These are phyloP conservation scores for Rhimphoctona megacephalus DNA, from an alignment of 2,888 invertebrate genomes.

Conservation along the genomic window DNA sequence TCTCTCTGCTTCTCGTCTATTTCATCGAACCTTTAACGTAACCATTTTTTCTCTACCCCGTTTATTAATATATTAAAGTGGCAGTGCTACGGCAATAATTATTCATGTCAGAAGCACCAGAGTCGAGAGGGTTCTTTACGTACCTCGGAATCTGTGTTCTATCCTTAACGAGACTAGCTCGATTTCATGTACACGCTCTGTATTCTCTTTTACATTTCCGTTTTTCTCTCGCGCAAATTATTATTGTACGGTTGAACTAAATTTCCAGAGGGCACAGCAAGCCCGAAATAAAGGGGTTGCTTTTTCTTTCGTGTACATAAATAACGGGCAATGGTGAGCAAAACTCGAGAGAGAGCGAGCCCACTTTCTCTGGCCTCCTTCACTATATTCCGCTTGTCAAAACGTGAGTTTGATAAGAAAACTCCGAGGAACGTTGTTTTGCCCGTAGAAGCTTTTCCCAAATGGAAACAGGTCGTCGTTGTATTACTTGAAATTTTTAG, in stretches of 20 bases:
- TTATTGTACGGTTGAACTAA: slow-evolving; percentile 26
- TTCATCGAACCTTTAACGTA: slow-evolving; percentile 52
- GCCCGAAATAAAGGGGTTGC: background rate
- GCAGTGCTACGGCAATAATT: slow-evolving; percentile 23
- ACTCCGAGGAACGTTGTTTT: background rate
- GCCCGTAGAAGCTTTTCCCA: slow-evolving; percentile 29
- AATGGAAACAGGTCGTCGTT: slow-evolving; percentile 54
- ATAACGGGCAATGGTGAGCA: background rate
- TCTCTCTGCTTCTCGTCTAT: slow-evolving; percentile 44
- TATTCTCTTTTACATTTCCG: background rate
- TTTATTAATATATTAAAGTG: slow-evolving; percentile 58
- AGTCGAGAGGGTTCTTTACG: slow-evolving; percentile 42
- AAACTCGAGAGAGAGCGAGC: background rate
- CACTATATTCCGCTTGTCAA: slow-evolving; percentile 47
- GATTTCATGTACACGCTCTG: slow-evolving; percentile 11
- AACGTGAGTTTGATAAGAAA: slow-evolving; percentile 19
- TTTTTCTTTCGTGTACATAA: background rate
- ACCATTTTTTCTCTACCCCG: slow-evolving; percentile 23
- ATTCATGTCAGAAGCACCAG: slow-evolving; percentile 36
- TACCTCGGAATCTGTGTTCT: background rate
- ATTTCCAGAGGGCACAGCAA: slow-evolving; percentile 11
- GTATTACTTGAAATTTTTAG: slow-evolving; percentile 14
- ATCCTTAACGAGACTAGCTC: slow-evolving; percentile 43
- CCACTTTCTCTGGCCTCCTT: slow-evolving; percentile 18
- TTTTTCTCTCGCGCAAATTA: slow-evolving; percentile 1